Base-by-base conservation (phyloP, 2,888 invertebrate genomes). In the Sturmia bella region DNA sequence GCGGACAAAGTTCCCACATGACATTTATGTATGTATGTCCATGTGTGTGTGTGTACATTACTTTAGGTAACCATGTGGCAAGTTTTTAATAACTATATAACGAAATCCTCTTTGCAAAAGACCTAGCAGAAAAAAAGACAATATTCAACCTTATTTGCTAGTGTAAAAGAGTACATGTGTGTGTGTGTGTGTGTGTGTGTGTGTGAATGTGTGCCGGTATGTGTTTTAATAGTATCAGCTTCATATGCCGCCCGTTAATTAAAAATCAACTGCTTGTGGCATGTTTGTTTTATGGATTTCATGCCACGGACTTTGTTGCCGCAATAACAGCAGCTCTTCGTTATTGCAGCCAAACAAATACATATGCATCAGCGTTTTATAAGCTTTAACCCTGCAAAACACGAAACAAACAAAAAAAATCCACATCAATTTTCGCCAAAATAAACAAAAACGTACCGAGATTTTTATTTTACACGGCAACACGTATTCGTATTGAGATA, bases 261-360 rank as follows among this genome's bases (percentile, higher is more conserved):
- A 90, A 90, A 90, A 90, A 90, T 89, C 90, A 90, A 90, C 91
- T 87, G 90, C 90, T 90, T 75, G 85, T 86, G 87, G 90, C 90
- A 86, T 90, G 89, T 90, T 90, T 90, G 90, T 91, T 89, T 87
- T 90, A 91, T 91, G 90, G 90, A 90, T 90, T 90, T 90, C 89
- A 90, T 89, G 88, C 83, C 76, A 73, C 75, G 74, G 54, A 66
- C 72, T 77, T 74, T 74, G 61, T 54, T 64, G 43, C 37, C 19
- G 39, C 39, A 32, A 54, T 32, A 75, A 75, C 59, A 75, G 59
- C 41, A 12, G 48, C 24, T 41, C 5, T 32, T 24, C 57, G 54
- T 41, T 63, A 57, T 32, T 19, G 37, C 54, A 68, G 59, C 45
- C 59, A 70, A 54, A 43, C 70, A 75, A 78, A 82, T 82, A n/a